Conservation (phyloP, 2,797 vertebrate species). For the Chaetodon trifasciatus region DNA sequence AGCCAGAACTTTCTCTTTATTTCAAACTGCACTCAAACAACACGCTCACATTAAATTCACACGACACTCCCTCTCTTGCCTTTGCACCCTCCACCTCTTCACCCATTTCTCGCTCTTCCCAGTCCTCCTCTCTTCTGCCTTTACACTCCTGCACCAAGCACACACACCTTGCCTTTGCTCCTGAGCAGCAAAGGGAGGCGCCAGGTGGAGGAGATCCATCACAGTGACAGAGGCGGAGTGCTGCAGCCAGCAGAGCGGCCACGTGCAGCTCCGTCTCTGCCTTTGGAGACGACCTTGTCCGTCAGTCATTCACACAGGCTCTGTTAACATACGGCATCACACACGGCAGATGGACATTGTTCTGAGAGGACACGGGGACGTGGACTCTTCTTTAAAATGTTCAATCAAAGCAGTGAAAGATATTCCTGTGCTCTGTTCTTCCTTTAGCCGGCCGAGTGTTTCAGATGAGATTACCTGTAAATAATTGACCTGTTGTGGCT, state of each 20-base stretch:
- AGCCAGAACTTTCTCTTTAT: conserved; percentile 29
- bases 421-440: background rate
- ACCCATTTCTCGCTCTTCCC: background rate
- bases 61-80: conserved; percentile 6
- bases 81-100: conserved; percentile 15
- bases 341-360: background rate
- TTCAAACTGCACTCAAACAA: background rate
- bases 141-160: background rate
- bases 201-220: conserved; percentile 77
- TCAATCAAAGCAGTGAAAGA: background rate
- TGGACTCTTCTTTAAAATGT: background rate
- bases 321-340: conserved; percentile 42
- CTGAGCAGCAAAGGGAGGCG: conserved; percentile 46
- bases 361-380: background rate
- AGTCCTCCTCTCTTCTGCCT: conserved; percentile 8
- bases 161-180: conserved; percentile 28
- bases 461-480: conserved; percentile 62
- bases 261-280: conserved; percentile 49
- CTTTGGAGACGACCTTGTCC: conserved; percentile 72
- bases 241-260: conserved; percentile 60
- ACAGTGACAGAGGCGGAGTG: conserved; percentile 60
- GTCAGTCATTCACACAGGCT: conserved; percentile 36
- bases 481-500: conserved; percentile 65
- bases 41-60: conserved; percentile 16
- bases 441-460: background rate